A percentile compares a stretch with the other conserved stretches of the same genome.
Conservation (phyloP, 2,888 invertebrate species). For the Cheilosia vulpina region DNA sequence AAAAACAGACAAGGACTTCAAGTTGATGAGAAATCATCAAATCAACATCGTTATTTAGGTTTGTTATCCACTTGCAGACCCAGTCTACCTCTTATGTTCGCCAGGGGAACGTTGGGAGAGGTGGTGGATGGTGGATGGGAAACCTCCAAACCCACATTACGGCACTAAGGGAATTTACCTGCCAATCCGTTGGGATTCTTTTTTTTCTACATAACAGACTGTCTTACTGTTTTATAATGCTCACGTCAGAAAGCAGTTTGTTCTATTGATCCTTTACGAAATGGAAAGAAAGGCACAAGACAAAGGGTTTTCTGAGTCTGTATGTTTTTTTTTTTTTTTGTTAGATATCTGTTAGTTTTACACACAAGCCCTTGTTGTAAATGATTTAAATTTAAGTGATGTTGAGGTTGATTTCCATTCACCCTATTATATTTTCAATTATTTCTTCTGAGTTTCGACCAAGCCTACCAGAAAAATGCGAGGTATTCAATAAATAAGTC, state of each 20-base stretch:
- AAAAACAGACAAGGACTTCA: conserved; percentile 13
- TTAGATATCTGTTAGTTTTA: too few species aligned
- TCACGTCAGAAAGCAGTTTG: conserved; percentile 8
- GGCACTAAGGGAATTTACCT: conserved; percentile 1
- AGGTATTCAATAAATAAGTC: too few species aligned
- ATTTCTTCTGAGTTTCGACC: too few species aligned
- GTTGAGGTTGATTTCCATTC: too few species aligned
- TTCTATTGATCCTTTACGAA: conserved; percentile 10
- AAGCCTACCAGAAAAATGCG: too few species aligned
- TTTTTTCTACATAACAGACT: neutral
- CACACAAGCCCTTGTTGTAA: too few species aligned
- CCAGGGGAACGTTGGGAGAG: neutral
- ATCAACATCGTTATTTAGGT: conserved; percentile 8
- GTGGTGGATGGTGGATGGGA: too few species aligned
- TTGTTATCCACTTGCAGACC: conserved; percentile 1
- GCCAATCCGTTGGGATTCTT: conserved; percentile 19
- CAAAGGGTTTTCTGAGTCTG: too few species aligned
- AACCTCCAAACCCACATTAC: neutral
- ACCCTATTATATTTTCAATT: too few species aligned
- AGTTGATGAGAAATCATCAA: conserved; percentile 16
- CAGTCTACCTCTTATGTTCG: neutral
- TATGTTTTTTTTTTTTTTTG: too few species aligned
- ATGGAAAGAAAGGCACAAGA: neutral
- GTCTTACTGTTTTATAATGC: conserved; percentile 4
- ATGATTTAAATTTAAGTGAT: too few species aligned